Evolutionary conservation across 2,888 invertebrate species (phyloP), one percentile per base, ranked within the genome.

Genomic region (Trachelus troglodyta): DNA sequence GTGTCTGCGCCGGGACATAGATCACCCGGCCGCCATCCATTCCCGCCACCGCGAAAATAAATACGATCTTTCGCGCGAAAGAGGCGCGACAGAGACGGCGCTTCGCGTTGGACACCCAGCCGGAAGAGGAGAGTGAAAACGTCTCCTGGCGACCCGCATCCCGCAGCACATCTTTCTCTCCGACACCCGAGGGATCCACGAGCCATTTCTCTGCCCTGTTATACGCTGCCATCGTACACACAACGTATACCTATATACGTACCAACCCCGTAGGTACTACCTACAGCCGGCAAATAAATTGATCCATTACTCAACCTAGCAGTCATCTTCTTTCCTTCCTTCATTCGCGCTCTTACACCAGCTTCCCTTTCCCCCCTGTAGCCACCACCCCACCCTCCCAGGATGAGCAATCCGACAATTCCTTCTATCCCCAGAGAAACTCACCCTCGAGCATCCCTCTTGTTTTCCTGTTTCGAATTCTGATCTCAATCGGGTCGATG

Each of bases 1-100:
- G 93, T 93, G 92, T 92, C 92, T 92, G 88, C 88, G 85, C 86
- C 81, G 83, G 82, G 82, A 84, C 84, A 83, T 84, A 83, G 81
- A 84, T 84, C 84, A 84, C 83, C 83, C 76, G 76, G 81, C 80
- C 81, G 80, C 83, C 83, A 84, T 84, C 84, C 81, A 83, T 84
- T 83, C 77, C 81, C 78, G 82, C 79, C 81, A 76, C 81, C 85
- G 87, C 85, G 88, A 88, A 90, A 89, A 90, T 90, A 90, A 90
- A 90, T 89, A 90, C 89, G 88, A 88, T 89, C 87, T 83, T 82
- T 86, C 80, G 81, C 81, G 77, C 77, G 77, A 37, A 79, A 81
- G 77, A 79, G 80, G 73, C 76, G 81, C 77, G 77, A 69, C 37
- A 77, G 80, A 69, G 76, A 81, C 75, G 77, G 69, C 33, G 11